Base-by-base conservation (phyloP, 92 coral and sea anemone genomes). In the Micromussa lordhowensis region DNA sequence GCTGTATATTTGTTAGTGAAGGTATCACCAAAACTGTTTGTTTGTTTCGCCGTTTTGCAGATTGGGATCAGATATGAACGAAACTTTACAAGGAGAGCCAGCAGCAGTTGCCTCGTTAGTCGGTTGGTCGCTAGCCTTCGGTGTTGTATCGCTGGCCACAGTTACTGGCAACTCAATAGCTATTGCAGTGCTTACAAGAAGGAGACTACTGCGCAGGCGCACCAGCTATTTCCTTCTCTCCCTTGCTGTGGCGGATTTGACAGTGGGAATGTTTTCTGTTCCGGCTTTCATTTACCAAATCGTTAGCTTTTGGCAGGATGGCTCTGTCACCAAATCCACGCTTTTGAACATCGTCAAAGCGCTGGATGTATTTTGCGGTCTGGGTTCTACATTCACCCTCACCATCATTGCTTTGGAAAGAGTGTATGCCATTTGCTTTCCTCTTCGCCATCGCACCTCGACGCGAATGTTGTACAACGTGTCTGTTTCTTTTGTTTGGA, bases 361-460 rank as follows among this genome's bases (percentile, higher is more conserved):
- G 3, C 72, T 93, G 30, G 98, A 95, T 35, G 96, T 95, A 3
- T 94, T 94, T 81, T 91, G 95, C 24, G 94, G 98, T 18, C 90
- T 95, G 5, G 98, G 96, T 28, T 94, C 96, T 16, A 90, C 94
- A 1, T 95, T 95, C 53, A 95, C 98, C 1, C 87, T 95, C 22
- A 95, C 98, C 13, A 93, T 94, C 48, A 95, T 95, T 57, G 98
- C 96, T 0, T 82, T 94, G 83, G 96, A 95, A 79, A 87, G 98
- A 68, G 91, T 94, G 35, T 94, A 83, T 54, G 98, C 98, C 29
- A 94, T 95, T 17, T 92, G 94, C 38, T 92, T 90, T 48, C 96
- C 98, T 2, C 83, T 95, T 28, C 93, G 94, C 26, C 98, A 95
- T 68, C 89, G 98, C 19, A 92, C 91, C 0, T 89, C 93, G 51